phyloP scores from a whole-genome alignment of 92 coral and sea anemone genomes.

The Paragorgia papillata region DNA sequence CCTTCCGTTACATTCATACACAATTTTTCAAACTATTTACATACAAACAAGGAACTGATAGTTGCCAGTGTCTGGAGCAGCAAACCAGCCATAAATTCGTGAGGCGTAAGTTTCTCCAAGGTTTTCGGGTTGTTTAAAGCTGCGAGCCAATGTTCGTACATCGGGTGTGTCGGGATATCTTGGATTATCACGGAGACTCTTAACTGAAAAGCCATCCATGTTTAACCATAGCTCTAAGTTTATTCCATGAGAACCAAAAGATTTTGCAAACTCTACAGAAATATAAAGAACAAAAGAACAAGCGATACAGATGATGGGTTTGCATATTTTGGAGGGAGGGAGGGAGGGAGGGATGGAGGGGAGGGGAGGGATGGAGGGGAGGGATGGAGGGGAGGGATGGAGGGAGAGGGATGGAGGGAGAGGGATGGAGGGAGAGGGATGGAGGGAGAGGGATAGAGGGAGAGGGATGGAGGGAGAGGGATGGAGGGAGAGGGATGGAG shows the following conservation, averaged over 20 bases:
- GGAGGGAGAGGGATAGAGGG: no score
- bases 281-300: background rate
- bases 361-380: no score
- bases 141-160: conserved; percentile 42
- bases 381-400: no score
- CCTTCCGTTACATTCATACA: background rate
- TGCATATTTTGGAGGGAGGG: background rate
- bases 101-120: conserved; percentile 94
- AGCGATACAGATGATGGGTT: background rate
- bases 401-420: no score
- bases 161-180: conserved; percentile 80
- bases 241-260: conserved; percentile 63
- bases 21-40: background rate
- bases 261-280: conserved; percentile 1
- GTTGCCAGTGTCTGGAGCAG: conserved; percentile 70
- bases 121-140: conserved; percentile 71
- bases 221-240: conserved; percentile 86
- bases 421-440: no score
- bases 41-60: conserved; percentile 73
- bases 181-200: conserved; percentile 63
- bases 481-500: no score
- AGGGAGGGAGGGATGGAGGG: background rate
- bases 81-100: conserved; percentile 76
- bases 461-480: no score
- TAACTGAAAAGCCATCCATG: conserved; percentile 74